phyloP scores from a whole-genome alignment of 2,888 invertebrate genomes.

The Nebria salina region DNA sequence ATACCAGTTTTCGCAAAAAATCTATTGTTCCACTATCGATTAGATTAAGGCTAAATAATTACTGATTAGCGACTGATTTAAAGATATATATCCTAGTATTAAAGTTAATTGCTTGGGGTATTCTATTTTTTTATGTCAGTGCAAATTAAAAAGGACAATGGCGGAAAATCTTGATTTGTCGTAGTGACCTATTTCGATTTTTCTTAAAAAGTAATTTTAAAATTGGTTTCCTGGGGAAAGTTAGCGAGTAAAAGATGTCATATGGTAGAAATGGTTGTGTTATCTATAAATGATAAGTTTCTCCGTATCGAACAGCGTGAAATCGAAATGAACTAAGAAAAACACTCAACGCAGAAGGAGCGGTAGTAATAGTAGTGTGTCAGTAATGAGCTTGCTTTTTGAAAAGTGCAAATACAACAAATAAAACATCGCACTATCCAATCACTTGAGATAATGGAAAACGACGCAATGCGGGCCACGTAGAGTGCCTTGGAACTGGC shows the following conservation, averaged over 20 bases:
- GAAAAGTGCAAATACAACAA: slow-evolving; percentile 29
- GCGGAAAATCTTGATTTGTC: neutral
- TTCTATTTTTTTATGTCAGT: neutral
- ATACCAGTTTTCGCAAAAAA: neutral
- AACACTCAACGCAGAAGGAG: neutral
- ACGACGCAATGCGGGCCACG: slow-evolving; percentile 22
- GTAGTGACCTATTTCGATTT: neutral
- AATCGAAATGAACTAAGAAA: slow-evolving; percentile 7
- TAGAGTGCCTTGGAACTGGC: slow-evolving; percentile 15
- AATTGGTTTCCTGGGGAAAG: neutral
- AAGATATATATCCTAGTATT: too few relatives aligned
- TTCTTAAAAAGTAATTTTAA: neutral
- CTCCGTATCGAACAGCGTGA: neutral
- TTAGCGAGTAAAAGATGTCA: neutral
- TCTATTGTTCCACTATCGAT: neutral
- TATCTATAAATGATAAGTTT: neutral
- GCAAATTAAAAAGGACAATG: neutral
- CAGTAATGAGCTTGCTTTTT: slow-evolving; percentile 25
- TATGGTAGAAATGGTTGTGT: neutral
- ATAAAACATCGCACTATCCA: slow-evolving; percentile 34
- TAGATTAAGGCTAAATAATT: neutral
- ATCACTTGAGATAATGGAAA: slow-evolving; percentile 36
- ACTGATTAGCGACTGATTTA: too few relatives aligned
- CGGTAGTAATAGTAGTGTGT: neutral
- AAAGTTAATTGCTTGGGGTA: too few relatives aligned